A percentile compares a stretch with the other conserved stretches of the same genome.
These are phyloP conservation scores for Hipparchia semele DNA, from an alignment of 2,888 invertebrate species.

Conservation along the genomic window DNA sequence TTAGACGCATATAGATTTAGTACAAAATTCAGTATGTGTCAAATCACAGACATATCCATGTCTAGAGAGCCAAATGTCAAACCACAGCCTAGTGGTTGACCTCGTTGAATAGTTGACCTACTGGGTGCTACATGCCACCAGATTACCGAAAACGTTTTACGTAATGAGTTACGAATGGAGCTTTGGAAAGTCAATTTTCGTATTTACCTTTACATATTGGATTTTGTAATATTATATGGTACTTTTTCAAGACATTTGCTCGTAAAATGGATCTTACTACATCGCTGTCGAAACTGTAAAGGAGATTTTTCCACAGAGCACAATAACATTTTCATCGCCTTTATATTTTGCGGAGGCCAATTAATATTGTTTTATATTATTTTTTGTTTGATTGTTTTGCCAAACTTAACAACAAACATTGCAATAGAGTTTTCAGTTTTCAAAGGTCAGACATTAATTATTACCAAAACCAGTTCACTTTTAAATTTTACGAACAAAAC, in stretches of 20 bases:
- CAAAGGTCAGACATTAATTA: not conserved
- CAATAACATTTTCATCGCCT: too few relatives aligned
- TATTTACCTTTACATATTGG: slow-evolving; percentile 28
- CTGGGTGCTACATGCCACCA: slow-evolving; percentile 41
- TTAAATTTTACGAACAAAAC: not conserved
- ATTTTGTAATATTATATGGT: slow-evolving; percentile 10
- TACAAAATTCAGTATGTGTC: not conserved
- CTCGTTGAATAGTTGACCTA: slow-evolving; percentile 58
- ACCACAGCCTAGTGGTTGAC: slow-evolving; percentile 49
- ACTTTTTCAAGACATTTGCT: too few relatives aligned
- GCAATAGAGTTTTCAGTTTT: not conserved
- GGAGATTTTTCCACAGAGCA: not conserved
- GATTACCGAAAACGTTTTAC: slow-evolving; percentile 44
- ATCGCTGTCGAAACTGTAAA: too few relatives aligned
- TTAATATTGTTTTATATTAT: not conserved
- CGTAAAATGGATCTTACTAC: too few relatives aligned
- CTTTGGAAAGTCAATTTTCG: slow-evolving; percentile 33
- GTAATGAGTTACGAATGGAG: slow-evolving; percentile 38
- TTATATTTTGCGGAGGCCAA: too few relatives aligned
- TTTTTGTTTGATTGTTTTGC: not conserved
- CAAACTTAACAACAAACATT: not conserved
- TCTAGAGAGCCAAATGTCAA: slow-evolving; percentile 29
- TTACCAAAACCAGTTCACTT: too few relatives aligned
- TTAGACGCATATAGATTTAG: too few relatives aligned
- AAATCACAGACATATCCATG: slow-evolving; percentile 19